Evolutionary conservation across 2,797 vertebrate genomes (phyloP), one percentile per base, ranked within the genome.

Genomic region (Taenioides sp.): DNA sequence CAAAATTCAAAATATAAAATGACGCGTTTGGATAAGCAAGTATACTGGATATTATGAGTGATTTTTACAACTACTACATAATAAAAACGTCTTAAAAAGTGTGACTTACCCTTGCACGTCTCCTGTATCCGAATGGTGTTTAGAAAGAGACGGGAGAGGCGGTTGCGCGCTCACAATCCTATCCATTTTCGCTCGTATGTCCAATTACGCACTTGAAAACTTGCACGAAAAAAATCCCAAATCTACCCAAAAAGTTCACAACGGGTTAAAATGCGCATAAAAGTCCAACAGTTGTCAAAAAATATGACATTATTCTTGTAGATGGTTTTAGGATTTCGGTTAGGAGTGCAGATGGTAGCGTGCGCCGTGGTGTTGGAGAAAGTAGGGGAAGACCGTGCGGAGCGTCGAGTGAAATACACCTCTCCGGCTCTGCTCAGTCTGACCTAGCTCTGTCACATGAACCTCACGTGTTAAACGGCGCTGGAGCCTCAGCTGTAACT

Each of bases 381-480:
- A 54, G 20, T 7, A 20, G 17, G 50, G 50, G 50, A 54, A 9
- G 6, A 54, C 43, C 43, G 43, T 4, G 0, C 50, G 50, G 20
- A 54, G 50, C 50, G 50, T 12, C 34, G 34, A 73, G 18, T 31
- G 57, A 34, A 92, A 95, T 95, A 95, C 93, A 95, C 94, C 95
- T 14, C 94, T 96, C 95, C 93, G 95, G 95, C 94, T 87, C 71
- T 78, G 87, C 91, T 89, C 89, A 80, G 85, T 81, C 91, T 89
- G 91, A 94, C 95, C 95, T 89, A 78, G 90, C 92, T 86, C 88
- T 87, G 90, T 98, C 97, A 98, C 96, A 96, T 97, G 96, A 96
- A 95, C 79, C 95, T 97, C 97, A 98, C 97, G 97, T 98, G 96
- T 95, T 84, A 90, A 90, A 89, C 95, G 89, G 92, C 92, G 95